Evolutionary conservation across 2,888 invertebrate genomes (phyloP), one percentile per base, ranked within the genome.

Genomic region (Sialis lutaria): DNA sequence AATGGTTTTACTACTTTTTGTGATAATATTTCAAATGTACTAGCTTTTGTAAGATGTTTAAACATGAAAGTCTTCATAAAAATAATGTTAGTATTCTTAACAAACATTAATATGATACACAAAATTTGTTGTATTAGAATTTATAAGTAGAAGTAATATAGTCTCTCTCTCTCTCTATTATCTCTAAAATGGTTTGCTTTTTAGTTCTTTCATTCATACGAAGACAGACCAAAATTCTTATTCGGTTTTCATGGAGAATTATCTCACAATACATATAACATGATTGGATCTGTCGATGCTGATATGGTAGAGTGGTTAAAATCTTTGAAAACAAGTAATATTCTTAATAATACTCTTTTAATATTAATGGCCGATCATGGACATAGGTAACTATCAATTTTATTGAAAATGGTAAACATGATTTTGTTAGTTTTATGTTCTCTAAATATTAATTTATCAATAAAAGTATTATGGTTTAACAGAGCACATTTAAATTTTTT

Each of bases 301-400:
- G 87, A 87, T 59, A 61, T 86, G 1, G 62, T 70, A 5, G 57
- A 70, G 0, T 82, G 84, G 68, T 59, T 93, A n/a, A 65, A 67
- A 42, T 64, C 69, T 34, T 64, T 91, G 12, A 66, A 75, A 40
- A 59, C 67, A 5, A 68, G 68, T 1, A 79, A 79, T 0, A 64
- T 76, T 37, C 65, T 91, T 12, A 78, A 91, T 51, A 77, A 88
- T 54, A 88, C 93, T 0, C 59, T 95, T 52, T 64, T 96, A 0
- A 77, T 95, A 47, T 60, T 95, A 4, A 90, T 95, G 89, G 84
- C 90, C 5, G 95, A 96, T 65, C 95, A 96, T 62, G 95, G 95
- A 0, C 81, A 84, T 51, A 79, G 87, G 79, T 84, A 57, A 55
- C 43, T 6, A 35, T 34, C 7, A 7, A 6, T 22, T 39, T 47